These are phyloP conservation scores for Yoshiicerus persimilis DNA, from an alignment of 1,140 invertebrate species.

Conservation along the genomic window DNA sequence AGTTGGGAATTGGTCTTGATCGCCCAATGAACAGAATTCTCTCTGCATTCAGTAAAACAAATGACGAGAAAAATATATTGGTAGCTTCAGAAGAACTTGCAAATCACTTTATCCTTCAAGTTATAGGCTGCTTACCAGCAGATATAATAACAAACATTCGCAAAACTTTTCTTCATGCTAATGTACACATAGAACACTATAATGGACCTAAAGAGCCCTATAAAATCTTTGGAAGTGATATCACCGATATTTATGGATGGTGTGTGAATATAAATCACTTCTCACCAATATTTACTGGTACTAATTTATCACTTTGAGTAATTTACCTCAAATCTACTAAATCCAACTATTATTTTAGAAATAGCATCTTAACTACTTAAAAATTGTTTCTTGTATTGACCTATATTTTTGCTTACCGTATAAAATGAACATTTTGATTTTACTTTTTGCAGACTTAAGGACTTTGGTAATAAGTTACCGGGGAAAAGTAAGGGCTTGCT, in stretches of 20 bases:
- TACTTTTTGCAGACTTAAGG: background rate
- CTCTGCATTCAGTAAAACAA: background rate
- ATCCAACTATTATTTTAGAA: too few species aligned
- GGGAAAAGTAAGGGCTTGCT: background rate
- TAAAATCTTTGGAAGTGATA: background rate
- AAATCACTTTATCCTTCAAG: background rate
- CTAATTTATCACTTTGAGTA: background rate
- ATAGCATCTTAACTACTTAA: too few species aligned
- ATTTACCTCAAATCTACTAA: too few species aligned
- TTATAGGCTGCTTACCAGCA: background rate
- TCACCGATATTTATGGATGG: background rate
- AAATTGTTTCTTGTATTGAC: too few species aligned
- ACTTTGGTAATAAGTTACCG: background rate
- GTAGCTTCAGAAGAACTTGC: background rate
- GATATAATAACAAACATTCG: background rate
- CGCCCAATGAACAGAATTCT: background rate
- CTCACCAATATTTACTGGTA: background rate
- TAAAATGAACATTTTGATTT: too few species aligned
- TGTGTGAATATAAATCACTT: background rate
- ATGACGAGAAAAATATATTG: background rate
- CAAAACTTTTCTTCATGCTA: background rate
- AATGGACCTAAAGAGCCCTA: background rate
- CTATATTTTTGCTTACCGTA: too few species aligned
- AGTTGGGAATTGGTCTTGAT: background rate
- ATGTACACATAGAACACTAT: background rate